Evolutionary conservation across 2,888 invertebrate species (phyloP).

Genomic region (Tachystola acroxantha): DNA sequence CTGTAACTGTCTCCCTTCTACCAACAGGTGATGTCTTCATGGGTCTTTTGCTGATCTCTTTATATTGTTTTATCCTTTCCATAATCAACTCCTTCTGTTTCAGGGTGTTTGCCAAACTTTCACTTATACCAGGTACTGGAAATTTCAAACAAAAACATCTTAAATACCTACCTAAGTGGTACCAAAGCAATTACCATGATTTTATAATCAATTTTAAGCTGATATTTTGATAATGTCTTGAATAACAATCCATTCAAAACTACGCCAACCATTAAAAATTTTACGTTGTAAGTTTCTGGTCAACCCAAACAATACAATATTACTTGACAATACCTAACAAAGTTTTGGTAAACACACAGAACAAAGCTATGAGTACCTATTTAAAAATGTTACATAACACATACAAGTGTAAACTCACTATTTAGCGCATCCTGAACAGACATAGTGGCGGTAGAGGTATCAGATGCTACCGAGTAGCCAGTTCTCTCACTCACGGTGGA

Average conservation of each 20-base stretch:
- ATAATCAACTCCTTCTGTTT: conserved; percentile 68
- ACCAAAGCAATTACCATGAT: no score
- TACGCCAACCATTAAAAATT: no score
- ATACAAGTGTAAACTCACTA: conserved; percentile 52
- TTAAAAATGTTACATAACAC: no score
- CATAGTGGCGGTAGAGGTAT: conserved; percentile 55
- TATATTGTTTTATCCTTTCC: conserved; percentile 72
- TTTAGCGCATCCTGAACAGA: conserved; percentile 72
- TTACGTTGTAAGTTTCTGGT: no score
- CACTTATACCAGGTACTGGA: conserved; percentile 71
- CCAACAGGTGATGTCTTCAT: conserved; percentile 38
- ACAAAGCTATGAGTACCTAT: no score
- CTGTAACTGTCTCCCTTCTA: conserved; percentile 39
- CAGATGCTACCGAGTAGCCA: conserved; percentile 62
- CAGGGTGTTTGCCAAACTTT: conserved; percentile 68
- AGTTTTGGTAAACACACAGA: no score
- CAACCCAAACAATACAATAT: no score
- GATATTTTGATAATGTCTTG: no score
- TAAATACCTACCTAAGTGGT: neutral
- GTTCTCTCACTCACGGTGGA: conserved; percentile 68
- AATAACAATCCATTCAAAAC: no score
- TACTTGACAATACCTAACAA: no score
- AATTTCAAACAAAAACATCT: conserved; percentile 9
- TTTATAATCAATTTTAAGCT: no score
- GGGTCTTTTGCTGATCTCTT: conserved; percentile 68